Conservation (phyloP, 2,113 vertebrate genomes). For the Lethenteron camtschaticum region DNA sequence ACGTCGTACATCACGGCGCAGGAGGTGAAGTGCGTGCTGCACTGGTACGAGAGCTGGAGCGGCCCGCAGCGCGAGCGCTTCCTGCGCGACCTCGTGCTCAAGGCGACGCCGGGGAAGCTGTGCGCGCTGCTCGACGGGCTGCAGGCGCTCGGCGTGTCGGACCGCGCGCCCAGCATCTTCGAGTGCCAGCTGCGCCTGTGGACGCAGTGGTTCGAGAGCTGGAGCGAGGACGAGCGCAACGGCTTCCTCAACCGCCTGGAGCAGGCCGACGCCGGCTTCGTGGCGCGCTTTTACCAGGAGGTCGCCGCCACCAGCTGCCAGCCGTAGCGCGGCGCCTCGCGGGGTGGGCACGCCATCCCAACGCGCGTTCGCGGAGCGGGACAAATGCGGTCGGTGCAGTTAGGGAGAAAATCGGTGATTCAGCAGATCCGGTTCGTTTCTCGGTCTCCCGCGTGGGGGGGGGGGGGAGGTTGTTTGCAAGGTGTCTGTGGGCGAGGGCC, state of each 20-base stretch:
- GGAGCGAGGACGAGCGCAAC: conserved; percentile 53
- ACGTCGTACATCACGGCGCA: conserved; percentile 47
- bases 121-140: conserved; percentile 44
- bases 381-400: too few relatives aligned
- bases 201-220: conserved; percentile 66
- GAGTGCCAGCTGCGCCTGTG: conserved; percentile 62
- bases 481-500: too few relatives aligned
- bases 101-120: conserved; percentile 55
- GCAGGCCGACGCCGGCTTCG: conserved; percentile 33
- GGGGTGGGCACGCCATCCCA: background rate
- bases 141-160: conserved; percentile 27
- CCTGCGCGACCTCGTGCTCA: conserved; percentile 43
- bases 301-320: conserved; percentile 40
- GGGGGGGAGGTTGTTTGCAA: too few relatives aligned
- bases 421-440: too few relatives aligned
- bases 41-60: conserved; percentile 51
- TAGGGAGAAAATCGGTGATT: too few relatives aligned
- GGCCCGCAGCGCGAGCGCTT: conserved; percentile 34
- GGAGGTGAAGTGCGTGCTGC: conserved; percentile 52
- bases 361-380: too few relatives aligned
- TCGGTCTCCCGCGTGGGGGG: too few relatives aligned
- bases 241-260: conserved; percentile 43
- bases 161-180: conserved; percentile 46
- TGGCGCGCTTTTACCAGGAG: conserved; percentile 34
- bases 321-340: background rate